A percentile compares a stretch with the other conserved stretches of the same genome.
Conservation (phyloP, 2,797 vertebrate genomes). For the Ctenosaura bakeri region DNA sequence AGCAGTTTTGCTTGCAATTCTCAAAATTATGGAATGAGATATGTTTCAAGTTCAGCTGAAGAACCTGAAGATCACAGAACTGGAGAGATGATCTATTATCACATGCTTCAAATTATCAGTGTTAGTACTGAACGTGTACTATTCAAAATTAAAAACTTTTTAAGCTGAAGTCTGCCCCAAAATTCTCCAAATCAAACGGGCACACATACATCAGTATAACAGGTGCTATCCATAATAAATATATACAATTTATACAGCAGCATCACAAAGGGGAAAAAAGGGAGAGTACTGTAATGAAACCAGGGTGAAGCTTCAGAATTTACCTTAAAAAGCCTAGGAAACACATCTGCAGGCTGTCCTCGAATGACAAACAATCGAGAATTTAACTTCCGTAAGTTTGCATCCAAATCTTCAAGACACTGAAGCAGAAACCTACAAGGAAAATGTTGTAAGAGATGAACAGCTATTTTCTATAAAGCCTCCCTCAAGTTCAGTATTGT, state of each 20-base stretch:
- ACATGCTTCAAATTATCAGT: background rate
- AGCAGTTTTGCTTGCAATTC: background rate
- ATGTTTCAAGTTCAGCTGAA: background rate
- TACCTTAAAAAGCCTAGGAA: slow-evolving; percentile 96
- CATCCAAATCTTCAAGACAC: slow-evolving; percentile 94
- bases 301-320: slow-evolving; percentile 27
- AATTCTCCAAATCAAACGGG: background rate
- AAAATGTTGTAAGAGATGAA: slow-evolving; percentile 43
- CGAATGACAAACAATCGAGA: slow-evolving; percentile 95
- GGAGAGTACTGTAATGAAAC: background rate
- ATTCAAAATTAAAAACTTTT: background rate
- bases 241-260: background rate
- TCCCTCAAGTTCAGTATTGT: background rate
- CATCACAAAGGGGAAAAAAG: background rate
- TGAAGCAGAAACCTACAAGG: slow-evolving; percentile 91
- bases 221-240: background rate
- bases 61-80: background rate
- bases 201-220: background rate
- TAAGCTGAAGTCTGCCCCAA: background rate
- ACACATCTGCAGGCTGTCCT: slow-evolving; percentile 96
- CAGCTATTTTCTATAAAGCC: slow-evolving; percentile 28
- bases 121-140: background rate
- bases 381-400: slow-evolving; percentile 93
- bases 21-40: background rate
- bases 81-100: background rate